Percentiles rank a stretch among this genome's conserved stretches.
phyloP scores from a whole-genome alignment of 1,140 invertebrate genomes.

The Diuraphis noxia region DNA sequence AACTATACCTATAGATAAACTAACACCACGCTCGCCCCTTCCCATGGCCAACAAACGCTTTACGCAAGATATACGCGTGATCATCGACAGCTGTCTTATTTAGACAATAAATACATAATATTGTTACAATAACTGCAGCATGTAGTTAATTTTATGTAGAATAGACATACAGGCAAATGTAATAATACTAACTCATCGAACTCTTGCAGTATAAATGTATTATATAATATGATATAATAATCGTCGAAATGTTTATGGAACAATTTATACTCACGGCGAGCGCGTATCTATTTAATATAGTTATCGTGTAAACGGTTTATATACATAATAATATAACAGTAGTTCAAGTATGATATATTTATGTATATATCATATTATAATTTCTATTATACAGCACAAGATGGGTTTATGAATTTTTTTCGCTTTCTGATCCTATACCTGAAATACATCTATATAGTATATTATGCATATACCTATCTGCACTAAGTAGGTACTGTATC shows the following conservation, averaged over 20 bases:
- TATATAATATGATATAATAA: background rate
- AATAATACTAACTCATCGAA: background rate
- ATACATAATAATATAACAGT: background rate
- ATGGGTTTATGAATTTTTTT: background rate
- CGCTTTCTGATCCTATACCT: background rate
- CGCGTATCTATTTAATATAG: background rate
- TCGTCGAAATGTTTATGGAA: background rate
- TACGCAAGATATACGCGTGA: background rate
- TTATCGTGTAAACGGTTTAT: conserved; percentile 3
- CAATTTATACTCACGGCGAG: background rate
- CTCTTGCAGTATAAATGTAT: background rate
- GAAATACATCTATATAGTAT: too few relatives aligned
- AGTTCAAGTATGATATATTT: background rate
- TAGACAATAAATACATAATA: background rate
- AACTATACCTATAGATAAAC: background rate
- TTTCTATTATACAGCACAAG: background rate
- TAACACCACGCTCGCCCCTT: background rate
- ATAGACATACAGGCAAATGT: background rate
- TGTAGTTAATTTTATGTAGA: background rate
- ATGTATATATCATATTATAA: background rate
- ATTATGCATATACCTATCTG: background rate
- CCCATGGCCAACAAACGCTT: background rate
- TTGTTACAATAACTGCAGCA: background rate
- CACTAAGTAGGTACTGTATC: background rate
- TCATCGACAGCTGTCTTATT: background rate